Conservation (phyloP, 2,888 invertebrate species). For the Tyria jacobaeae region DNA sequence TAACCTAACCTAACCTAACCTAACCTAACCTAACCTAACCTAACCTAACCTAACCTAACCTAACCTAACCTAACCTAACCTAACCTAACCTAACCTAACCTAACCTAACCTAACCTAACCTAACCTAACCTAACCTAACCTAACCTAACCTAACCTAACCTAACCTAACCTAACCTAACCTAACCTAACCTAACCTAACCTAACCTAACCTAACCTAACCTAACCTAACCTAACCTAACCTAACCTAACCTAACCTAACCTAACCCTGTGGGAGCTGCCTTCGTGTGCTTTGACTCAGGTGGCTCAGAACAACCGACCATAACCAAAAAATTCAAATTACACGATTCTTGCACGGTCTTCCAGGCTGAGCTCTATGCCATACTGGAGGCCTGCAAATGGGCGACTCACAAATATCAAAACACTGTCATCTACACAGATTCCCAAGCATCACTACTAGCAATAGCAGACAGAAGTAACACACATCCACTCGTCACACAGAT, state of each 20-base stretch:
- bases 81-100: constrained; percentile 21
- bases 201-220: constrained; percentile 20
- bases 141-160: constrained; percentile 18
- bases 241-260: constrained; percentile 20
- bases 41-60: constrained; percentile 20
- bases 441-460: too few relatives aligned
- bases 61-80: constrained; percentile 23
- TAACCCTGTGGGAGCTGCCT: too few relatives aligned
- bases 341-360: too few relatives aligned
- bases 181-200: constrained; percentile 18
- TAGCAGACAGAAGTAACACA: too few relatives aligned
- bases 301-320: too few relatives aligned
- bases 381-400: too few relatives aligned
- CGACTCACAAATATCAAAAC: too few relatives aligned
- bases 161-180: constrained; percentile 20
- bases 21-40: constrained; percentile 24
- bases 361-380: too few relatives aligned
- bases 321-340: too few relatives aligned
- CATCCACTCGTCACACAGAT: too few relatives aligned
- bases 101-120: constrained; percentile 21
- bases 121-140: constrained; percentile 20
- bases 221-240: constrained; percentile 22
- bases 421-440: too few relatives aligned
- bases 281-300: too few relatives aligned
- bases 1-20: constrained; percentile 11